Conservation (phyloP, 2,113 vertebrate genomes). For the Columba livia region DNA sequence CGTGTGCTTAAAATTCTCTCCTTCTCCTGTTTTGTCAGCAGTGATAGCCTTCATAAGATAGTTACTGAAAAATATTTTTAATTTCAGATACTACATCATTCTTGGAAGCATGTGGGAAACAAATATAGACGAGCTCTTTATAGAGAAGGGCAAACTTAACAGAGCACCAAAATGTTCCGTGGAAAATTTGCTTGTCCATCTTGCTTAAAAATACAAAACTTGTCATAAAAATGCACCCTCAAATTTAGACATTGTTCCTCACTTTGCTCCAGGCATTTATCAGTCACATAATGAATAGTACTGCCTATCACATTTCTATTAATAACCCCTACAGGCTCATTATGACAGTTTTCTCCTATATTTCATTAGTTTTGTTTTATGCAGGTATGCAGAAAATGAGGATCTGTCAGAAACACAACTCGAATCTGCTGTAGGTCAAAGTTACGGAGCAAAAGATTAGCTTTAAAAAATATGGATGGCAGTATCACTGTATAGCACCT, state of each 20-base stretch:
- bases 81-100: slow-evolving; percentile 44
- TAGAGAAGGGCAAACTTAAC: slow-evolving; percentile 30
- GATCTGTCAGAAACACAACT: not conserved
- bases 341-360: not conserved
- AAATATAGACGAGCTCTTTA: slow-evolving; percentile 30
- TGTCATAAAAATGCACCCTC: not conserved
- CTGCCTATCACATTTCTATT: not conserved
- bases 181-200: not conserved
- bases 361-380: not conserved
- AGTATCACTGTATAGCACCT: not conserved
- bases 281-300: not conserved
- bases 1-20: not conserved
- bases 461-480: not conserved
- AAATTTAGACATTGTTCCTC: not conserved
- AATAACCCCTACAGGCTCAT: not conserved
- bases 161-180: not conserved
- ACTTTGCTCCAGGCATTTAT: not conserved
- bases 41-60: not conserved
- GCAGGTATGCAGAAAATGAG: not conserved
- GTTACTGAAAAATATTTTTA: slow-evolving; percentile 22
- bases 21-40: not conserved
- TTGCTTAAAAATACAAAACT: slow-evolving; percentile 1
- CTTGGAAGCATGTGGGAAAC: slow-evolving; percentile 33
- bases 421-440: not conserved
- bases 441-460: not conserved